Percentiles rank a stretch among this genome's conserved stretches.
These are phyloP conservation scores for Mesitornis unicolor DNA, from an alignment of 2,113 vertebrate species.

Conservation along the genomic window DNA sequence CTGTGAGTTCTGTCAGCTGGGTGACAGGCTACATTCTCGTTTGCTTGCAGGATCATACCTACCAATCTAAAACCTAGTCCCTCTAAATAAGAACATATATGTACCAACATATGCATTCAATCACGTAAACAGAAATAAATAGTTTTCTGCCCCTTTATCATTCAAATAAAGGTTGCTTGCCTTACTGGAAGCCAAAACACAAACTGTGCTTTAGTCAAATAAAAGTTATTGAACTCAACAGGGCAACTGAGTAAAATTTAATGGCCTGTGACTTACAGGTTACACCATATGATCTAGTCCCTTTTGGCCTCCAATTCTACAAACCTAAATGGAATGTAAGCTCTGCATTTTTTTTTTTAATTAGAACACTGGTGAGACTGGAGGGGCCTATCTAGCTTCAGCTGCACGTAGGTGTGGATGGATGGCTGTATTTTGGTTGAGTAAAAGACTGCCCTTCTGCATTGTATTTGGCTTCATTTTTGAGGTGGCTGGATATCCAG, in stretches of 20 bases:
- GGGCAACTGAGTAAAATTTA: slow-evolving; percentile 43
- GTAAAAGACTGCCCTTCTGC: slow-evolving; percentile 1
- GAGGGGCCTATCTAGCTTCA: slow-evolving; percentile 26
- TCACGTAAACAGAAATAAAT: background rate
- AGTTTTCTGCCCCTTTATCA: background rate
- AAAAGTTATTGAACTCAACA: slow-evolving; percentile 51
- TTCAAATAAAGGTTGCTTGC: background rate
- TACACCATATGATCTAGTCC: slow-evolving; percentile 29
- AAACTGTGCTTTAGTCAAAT: background rate
- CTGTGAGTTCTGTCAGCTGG: background rate
- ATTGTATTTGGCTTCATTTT: slow-evolving; percentile 42
- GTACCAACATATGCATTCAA: background rate
- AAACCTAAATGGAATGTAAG: slow-evolving; percentile 31
- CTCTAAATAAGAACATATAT: background rate
- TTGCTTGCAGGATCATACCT: background rate
- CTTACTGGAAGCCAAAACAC: background rate
- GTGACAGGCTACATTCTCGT: background rate
- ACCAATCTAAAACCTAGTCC: background rate
- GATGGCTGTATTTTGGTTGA: background rate
- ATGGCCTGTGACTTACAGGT: slow-evolving; percentile 35
- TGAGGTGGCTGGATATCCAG: background rate
- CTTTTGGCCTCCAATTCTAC: slow-evolving; percentile 18
- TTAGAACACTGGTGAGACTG: slow-evolving; percentile 13
- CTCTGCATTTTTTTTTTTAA: background rate
- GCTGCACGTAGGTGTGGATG: background rate